Evolutionary conservation across 2,888 invertebrate species (phyloP).

Genomic region (Synergus gifuensis): DNA sequence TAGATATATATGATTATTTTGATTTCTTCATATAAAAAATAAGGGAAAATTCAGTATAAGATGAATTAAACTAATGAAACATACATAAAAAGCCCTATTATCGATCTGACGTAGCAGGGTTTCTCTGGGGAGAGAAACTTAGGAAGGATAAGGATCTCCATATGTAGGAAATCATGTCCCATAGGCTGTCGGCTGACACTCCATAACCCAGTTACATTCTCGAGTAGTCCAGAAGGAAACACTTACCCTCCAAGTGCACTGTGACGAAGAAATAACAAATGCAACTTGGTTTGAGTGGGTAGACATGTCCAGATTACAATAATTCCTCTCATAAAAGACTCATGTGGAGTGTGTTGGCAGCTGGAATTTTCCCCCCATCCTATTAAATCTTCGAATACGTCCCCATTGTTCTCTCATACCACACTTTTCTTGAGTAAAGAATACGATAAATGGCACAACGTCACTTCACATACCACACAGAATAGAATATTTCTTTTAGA

Average conservation of each 20-base stretch:
- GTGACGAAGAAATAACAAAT: background rate
- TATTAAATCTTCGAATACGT: background rate
- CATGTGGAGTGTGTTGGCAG: slow-evolving; percentile 1
- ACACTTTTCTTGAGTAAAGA: background rate
- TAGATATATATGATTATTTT: background rate
- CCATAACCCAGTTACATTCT: slow-evolving; percentile 21
- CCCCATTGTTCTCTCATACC: background rate
- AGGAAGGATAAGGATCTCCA: slow-evolving; percentile 30
- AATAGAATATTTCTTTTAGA: background rate
- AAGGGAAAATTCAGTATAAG: background rate
- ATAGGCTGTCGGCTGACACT: slow-evolving; percentile 20
- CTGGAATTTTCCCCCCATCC: background rate
- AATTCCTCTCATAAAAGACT: background rate
- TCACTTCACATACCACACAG: background rate
- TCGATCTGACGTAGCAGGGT: slow-evolving; percentile 20
- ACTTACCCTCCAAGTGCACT: background rate
- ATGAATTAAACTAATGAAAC: slow-evolving; percentile 19
- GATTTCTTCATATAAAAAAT: background rate
- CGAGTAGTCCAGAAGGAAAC: background rate
- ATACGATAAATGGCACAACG: background rate
- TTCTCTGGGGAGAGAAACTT: slow-evolving; percentile 17
- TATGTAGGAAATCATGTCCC: slow-evolving; percentile 1
- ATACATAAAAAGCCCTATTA: slow-evolving; percentile 24
- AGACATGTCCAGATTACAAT: background rate
- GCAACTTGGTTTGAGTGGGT: background rate